These are phyloP conservation scores for Aphrophora alni DNA, from an alignment of 2,888 invertebrate genomes.

Conservation along the genomic window DNA sequence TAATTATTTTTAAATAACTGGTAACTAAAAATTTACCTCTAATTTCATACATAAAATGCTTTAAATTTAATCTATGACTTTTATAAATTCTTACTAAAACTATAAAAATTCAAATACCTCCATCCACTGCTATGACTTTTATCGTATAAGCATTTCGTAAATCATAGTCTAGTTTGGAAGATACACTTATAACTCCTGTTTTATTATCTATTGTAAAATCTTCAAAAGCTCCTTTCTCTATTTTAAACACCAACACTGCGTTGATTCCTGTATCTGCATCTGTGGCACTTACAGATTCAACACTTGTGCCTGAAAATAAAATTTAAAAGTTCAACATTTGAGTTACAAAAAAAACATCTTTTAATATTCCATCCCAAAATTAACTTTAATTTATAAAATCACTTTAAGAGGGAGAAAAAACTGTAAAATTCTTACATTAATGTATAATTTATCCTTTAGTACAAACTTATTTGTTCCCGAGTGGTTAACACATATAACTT, in stretches of 20 bases:
- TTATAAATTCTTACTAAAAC: too few relatives aligned
- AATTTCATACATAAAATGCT: background rate
- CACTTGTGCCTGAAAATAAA: conserved; percentile 67
- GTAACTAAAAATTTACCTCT: background rate
- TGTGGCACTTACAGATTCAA: conserved; percentile 76
- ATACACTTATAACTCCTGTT: conserved; percentile 77
- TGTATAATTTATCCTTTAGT: too few relatives aligned
- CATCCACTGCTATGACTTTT: conserved; percentile 81
- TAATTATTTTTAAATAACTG: too few relatives aligned
- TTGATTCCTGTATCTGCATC: conserved; percentile 90
- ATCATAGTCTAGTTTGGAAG: conserved; percentile 83
- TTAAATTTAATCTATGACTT: too few relatives aligned
- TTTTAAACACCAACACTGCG: conserved; percentile 77
- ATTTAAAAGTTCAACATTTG: too few relatives aligned
- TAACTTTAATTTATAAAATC: background rate
- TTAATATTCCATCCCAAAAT: background rate
- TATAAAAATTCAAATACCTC: too few relatives aligned
- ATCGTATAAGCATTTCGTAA: conserved; percentile 79
- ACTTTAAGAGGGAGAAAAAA: background rate
- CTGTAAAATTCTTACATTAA: background rate
- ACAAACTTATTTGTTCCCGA: too few relatives aligned
- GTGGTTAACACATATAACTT: too few relatives aligned
- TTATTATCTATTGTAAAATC: conserved; percentile 81
- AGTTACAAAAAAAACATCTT: conserved; percentile 28
- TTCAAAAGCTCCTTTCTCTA: conserved; percentile 85